These are phyloP conservation scores for Helarctos malayanus DNA, from an alignment of 2,797 vertebrate species.

Conservation along the genomic window DNA sequence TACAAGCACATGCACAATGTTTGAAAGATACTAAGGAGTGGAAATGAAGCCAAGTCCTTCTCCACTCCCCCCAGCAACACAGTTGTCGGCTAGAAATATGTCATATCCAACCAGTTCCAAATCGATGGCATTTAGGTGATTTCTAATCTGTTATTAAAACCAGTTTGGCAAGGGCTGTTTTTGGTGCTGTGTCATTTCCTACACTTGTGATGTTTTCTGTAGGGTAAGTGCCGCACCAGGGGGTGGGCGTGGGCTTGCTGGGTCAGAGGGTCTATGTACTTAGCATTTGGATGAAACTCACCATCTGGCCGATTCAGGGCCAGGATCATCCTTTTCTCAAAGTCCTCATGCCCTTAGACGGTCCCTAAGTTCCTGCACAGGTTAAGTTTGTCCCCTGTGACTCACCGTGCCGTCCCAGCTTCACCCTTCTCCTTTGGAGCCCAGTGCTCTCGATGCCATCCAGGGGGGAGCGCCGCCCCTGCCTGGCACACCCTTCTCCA, in stretches of 20 bases:
- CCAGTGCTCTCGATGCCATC: background rate
- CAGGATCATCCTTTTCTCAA: background rate
- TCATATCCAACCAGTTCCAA: background rate
- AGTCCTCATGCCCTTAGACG: background rate
- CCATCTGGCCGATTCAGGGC: background rate
- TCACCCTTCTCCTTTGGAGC: background rate
- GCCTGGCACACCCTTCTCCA: no score
- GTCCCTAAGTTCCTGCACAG: background rate
- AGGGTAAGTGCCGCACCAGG: background rate
- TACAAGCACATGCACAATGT: background rate
- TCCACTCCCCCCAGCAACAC: background rate
- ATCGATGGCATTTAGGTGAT: background rate
- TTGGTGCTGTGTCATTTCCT: background rate
- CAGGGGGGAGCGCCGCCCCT: background rate
- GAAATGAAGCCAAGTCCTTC: background rate
- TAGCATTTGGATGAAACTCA: background rate
- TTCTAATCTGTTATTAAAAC: background rate
- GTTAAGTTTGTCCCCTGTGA: background rate
- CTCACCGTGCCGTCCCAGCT: accelerated
- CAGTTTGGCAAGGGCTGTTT: background rate
- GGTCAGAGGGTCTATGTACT: background rate
- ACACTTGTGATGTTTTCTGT: background rate
- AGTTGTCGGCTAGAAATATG: background rate
- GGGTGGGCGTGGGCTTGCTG: background rate
- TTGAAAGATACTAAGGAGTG: background rate